Conservation (phyloP, 2,113 vertebrate species). For the Mobula hypostoma region DNA sequence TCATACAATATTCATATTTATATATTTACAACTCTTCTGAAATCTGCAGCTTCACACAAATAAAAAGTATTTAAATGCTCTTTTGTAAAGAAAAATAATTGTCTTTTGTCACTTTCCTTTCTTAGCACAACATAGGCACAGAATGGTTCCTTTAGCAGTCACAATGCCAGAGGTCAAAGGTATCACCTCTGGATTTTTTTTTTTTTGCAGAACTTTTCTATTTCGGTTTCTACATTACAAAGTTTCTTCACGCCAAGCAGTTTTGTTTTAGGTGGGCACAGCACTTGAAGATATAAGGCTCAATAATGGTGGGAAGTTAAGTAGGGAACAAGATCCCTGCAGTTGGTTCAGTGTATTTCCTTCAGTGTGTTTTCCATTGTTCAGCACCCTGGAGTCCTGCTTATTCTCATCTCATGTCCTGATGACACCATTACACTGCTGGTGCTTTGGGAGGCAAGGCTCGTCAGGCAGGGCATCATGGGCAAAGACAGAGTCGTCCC, state of each 20-base stretch:
- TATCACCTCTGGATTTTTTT: constrained; percentile 42
- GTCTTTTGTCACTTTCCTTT: constrained; percentile 41
- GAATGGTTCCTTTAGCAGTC: constrained; percentile 49
- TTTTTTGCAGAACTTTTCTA: constrained; percentile 39
- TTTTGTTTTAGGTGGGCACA: constrained; percentile 46
- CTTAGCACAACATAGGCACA: constrained; percentile 47
- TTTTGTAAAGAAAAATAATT: constrained; percentile 37
- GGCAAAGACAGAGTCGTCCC: constrained; percentile 90
- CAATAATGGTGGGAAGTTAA: constrained; percentile 37
- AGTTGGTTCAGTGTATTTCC: constrained; percentile 42
- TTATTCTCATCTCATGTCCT: constrained; percentile 59
- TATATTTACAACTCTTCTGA: constrained; percentile 69
- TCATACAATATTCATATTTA: constrained; percentile 67
- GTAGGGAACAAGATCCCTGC: neutral
- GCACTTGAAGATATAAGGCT: constrained; percentile 46
- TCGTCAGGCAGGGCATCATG: constrained; percentile 82
- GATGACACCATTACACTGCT: constrained; percentile 59
- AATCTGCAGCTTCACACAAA: constrained; percentile 54
- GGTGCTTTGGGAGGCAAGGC: constrained; percentile 75
- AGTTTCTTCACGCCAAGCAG: constrained; percentile 58
- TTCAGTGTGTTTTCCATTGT: constrained; percentile 20
- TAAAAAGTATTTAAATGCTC: constrained; percentile 55
- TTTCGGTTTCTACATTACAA: constrained; percentile 38
- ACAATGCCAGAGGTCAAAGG: constrained; percentile 38
- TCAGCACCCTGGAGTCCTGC: neutral